phyloP scores from a whole-genome alignment of 1,140 invertebrate genomes.

The Physella acuta region DNA sequence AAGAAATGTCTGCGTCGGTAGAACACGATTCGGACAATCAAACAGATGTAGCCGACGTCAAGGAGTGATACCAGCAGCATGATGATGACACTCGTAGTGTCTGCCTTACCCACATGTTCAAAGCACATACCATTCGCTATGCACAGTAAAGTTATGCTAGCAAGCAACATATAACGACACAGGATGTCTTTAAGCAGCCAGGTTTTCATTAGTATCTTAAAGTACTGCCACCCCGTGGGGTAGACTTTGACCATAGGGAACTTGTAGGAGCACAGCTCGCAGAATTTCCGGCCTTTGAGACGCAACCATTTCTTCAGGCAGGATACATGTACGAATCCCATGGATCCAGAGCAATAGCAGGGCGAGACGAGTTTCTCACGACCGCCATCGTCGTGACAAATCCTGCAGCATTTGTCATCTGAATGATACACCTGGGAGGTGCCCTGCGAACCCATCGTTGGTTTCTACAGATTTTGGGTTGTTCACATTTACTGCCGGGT shows the following conservation, averaged over 20 bases:
- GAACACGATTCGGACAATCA: too few species aligned
- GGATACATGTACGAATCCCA: slow-evolving; percentile 69
- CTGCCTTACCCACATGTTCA: neutral
- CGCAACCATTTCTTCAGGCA: slow-evolving; percentile 73
- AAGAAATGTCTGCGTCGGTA: neutral
- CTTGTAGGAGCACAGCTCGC: slow-evolving; percentile 66
- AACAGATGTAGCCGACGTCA: too few species aligned
- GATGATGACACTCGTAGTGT: neutral
- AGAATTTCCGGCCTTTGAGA: slow-evolving; percentile 62
- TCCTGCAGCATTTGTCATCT: slow-evolving; percentile 44
- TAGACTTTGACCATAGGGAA: slow-evolving; percentile 55
- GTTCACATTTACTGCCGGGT: too few species aligned
- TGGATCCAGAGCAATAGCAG: slow-evolving; percentile 69
- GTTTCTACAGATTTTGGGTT: too few species aligned
- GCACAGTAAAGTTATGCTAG: slow-evolving; percentile 6
- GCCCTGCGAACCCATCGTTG: neutral
- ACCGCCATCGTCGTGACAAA: slow-evolving; percentile 62
- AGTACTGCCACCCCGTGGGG: neutral
- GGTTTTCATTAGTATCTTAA: neutral
- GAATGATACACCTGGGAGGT: neutral
- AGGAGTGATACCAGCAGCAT: slow-evolving; percentile 5
- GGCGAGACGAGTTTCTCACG: slow-evolving; percentile 64
- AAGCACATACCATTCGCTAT: neutral
- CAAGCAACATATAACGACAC: neutral
- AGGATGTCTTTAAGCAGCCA: neutral